A percentile compares a stretch with the other conserved stretches of the same genome.
phyloP scores from a whole-genome alignment of 2,113 vertebrate species.

The Mesitornis unicolor region DNA sequence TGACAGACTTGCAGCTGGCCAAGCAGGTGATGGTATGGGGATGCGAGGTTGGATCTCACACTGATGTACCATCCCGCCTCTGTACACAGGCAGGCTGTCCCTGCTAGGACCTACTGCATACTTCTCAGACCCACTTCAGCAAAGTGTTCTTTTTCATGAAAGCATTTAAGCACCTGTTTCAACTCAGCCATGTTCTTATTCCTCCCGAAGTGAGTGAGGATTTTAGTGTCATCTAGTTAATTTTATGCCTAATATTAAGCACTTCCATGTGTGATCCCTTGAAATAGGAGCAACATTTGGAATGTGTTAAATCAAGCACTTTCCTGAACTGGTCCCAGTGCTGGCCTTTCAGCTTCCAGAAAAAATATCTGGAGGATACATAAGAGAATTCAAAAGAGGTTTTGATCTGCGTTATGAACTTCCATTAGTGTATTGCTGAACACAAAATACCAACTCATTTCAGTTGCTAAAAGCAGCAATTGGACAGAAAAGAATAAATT shows the following conservation, averaged over 20 bases:
- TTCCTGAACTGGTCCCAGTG: not conserved
- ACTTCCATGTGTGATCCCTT: not conserved
- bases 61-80: not conserved
- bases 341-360: not conserved
- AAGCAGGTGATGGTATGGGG: not conserved
- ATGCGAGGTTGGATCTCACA: not conserved
- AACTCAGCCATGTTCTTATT: not conserved
- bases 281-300: not conserved
- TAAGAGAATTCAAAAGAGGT: not conserved
- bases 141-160: not conserved
- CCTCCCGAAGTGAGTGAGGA: not conserved
- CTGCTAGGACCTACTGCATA: not conserved
- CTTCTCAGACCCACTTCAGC: not conserved
- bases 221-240: slow-evolving; percentile 6
- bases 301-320: not conserved
- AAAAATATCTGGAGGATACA: not conserved
- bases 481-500: not conserved
- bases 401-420: not conserved
- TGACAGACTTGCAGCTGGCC: not conserved
- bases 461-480: not conserved
- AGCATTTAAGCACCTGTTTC: slow-evolving; percentile 12
- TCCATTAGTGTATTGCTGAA: not conserved
- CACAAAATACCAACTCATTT: not conserved
- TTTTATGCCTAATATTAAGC: not conserved
- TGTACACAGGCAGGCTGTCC: not conserved